Evolutionary conservation across 2,888 invertebrate genomes (phyloP), one percentile per base, ranked within the genome.

Genomic region (Congeria kusceri): DNA sequence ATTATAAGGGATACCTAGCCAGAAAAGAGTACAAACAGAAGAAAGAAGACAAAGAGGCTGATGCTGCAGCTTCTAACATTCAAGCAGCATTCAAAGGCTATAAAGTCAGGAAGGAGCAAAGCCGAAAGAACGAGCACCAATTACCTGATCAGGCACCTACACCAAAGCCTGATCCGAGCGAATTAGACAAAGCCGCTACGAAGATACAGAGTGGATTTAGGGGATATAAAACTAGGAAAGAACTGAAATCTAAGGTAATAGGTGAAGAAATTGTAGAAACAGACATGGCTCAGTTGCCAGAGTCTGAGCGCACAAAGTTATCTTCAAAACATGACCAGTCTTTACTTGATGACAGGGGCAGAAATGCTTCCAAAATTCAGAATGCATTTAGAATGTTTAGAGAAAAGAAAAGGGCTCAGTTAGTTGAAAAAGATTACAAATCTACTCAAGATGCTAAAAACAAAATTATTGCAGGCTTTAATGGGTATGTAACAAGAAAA

Each of bases 161-260:
- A 13, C 65, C 59, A 11, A 59, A 39, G 65, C 57, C n/a, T n/a
- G 49, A 61, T 49, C 2, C 29, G 4, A 64, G 18, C 28, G 70
- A 70, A n/a, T 23, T 73, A 18, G 66, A 80, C 20, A 77, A 66
- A 58, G 80, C 80, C 11, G 80, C 80, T 15, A 74, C 80, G n/a
- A 77, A 74, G 46, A 80, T 80, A 59, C 80, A 80, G 61, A 70
- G 73, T 70, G 63, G 70, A n/a, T 80, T 66, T 77, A 80, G 70
- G 64, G 80, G 80, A 29, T 77, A 77, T 77, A 61, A 67, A 44
- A 62, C 73, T 28, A 77, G 80, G 63, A 80, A 77, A 77, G 80
- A 73, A 49, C 67, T 65, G 28, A 77, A 77, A 63, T 53, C 77
- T 25, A 72, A 77, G 80, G 77, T 77, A 77, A 71, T 63, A 61